Evolutionary conservation across 2,888 invertebrate species (phyloP).

Genomic region (Epinotia ramella): DNA sequence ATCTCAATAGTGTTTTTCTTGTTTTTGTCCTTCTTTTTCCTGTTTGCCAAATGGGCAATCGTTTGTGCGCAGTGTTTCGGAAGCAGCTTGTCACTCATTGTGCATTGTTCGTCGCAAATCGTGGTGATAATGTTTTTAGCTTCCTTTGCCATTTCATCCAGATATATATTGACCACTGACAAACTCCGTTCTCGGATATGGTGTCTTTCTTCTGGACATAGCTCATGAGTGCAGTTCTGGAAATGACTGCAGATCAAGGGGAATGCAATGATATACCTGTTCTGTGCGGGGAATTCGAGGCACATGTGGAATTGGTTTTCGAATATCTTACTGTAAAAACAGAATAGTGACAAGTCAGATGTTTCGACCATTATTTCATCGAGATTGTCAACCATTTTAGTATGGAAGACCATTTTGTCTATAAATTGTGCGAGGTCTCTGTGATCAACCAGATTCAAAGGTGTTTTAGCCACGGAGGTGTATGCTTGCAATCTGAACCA

Average conservation of each 20-base stretch:
- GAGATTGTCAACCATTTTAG: slow-evolving; percentile 98
- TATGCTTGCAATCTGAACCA: slow-evolving; percentile 99
- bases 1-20: slow-evolving; percentile 95
- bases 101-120: slow-evolving; percentile 99
- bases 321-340: slow-evolving; percentile 98
- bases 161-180: slow-evolving; percentile 97
- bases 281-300: slow-evolving; percentile 99
- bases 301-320: slow-evolving; percentile 99
- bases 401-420: slow-evolving; percentile 98
- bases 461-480: slow-evolving; percentile 93
- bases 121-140: slow-evolving; percentile 99
- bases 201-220: slow-evolving; percentile 99
- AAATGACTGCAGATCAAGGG: slow-evolving; percentile 99
- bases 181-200: slow-evolving; percentile 98
- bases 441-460: slow-evolving; percentile 92
- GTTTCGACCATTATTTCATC: slow-evolving; percentile 99
- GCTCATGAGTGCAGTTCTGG: slow-evolving; percentile 98
- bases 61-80: slow-evolving; percentile 98
- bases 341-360: slow-evolving; percentile 98
- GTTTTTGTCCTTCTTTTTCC: slow-evolving; percentile 96
- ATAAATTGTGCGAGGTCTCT: slow-evolving; percentile 95
- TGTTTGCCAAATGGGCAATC: slow-evolving; percentile 94
- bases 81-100: slow-evolving; percentile 96
- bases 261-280: slow-evolving; percentile 98
- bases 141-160: slow-evolving; percentile 99